Base-by-base conservation (phyloP, 2,113 vertebrate species). In the Corapipo altera region DNA sequence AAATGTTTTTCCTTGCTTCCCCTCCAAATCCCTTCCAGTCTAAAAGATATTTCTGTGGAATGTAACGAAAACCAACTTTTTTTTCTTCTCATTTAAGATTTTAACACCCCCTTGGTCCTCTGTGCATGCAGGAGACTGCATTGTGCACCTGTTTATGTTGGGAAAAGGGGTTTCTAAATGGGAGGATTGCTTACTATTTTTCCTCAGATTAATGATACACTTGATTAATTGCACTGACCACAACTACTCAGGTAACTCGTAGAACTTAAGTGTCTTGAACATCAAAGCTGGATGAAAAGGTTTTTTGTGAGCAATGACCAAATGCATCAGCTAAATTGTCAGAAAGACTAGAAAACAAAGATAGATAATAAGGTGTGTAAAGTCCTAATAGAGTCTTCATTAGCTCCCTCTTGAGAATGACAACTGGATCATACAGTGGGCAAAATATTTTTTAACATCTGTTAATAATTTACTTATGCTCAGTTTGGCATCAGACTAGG, bases 61-160 rank as follows among this genome's bases (percentile, higher is more conserved):
- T 2, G 1, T 5, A 66, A 59, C 26, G 13, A 65, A 91, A 81
- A 3, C 5, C 15, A 86, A 19, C 3, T 30, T 30, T 30, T 41
- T 59, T 8, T 28, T 28, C 51, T 59, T 28, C 57, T 84, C 11
- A 12, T 12, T 57, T 49, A 8, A 44, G 46, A 37, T n/a, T 69
- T 32, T 9, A 10, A 14, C 35, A 43, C 6, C 12, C 55, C 49
- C 33, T 33, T 28, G 39, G 22, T 41, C 15, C 58, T 75, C 15
- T 58, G 8, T n/a, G 27, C 7, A 13, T 11, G 26, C 37, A 52
- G 48, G 3, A 69, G 18, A 33, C 8, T 28, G 9, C 6, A 4
- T 0, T n/a, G 15, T 23, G 28, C 4, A 15, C 12, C 39, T 23
- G 5, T 12, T 73, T 26, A 39, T 27, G 7, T 3, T 2, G 15